Base-by-base conservation (phyloP, 2,113 vertebrate species). In the Helogale parvula region DNA sequence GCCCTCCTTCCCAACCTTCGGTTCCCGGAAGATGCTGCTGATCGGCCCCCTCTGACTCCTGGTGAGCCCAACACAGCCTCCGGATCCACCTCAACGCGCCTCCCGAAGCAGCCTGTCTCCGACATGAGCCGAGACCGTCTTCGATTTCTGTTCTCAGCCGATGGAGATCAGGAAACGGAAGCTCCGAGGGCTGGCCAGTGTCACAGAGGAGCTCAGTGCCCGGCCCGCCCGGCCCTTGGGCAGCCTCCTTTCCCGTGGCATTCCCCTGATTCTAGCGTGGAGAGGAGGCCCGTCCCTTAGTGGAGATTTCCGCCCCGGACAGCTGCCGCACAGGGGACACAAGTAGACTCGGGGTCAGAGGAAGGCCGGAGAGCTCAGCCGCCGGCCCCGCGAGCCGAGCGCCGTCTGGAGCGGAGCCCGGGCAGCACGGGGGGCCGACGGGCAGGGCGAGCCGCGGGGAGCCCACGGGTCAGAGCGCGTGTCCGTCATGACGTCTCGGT, bases 381-480 rank as follows among this genome's bases (percentile, higher is more conserved):
- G 2, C 81, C 7, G 13, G 5, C 63, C 76, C 3, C 5, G 33
- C 74, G 7, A 0, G 9, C 31, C 23, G 50, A 25, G 63, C 0
- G 1, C 4, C 0, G 60, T n/a, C 27, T 3, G 2, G 47, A 29
- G 88, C 41, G 25, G 60, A 66, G 15, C 2, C 2, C 21, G 7
- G 21, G 4, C 3, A 2, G n/a, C 1, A 0, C 12, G 2, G 0
- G 35, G 3, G 45, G 33, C 31, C 35, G 29, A 5, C 0, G 3
- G 57, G 25, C 29, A 45, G 33, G 60, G 25, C 0, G 3, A 3
- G 1, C 10, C 27, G 0, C 0, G 0, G 17, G 50, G 71, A 6
- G 5, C 25, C 21, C 38, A 12, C 7, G 0, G 0, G 16, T 7
- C 80, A 81, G 2, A 17, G 38, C 3, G 1, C 9, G 2, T 6